Conservation (phyloP, 2,797 vertebrate genomes). For the Pseudochirops corinnae region DNA sequence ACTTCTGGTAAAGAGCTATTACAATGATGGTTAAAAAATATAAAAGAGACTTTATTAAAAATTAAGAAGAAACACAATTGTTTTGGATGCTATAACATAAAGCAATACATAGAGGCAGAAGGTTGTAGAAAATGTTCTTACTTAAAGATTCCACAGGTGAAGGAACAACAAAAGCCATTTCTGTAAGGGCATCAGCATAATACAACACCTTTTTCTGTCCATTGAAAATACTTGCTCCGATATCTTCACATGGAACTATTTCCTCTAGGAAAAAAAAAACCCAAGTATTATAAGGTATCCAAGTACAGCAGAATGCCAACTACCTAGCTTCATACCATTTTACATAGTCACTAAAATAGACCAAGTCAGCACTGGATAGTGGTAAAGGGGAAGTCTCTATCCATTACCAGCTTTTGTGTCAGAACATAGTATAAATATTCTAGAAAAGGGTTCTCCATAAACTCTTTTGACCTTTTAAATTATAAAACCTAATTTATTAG, state of each 20-base stretch:
- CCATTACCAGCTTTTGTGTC: constrained; percentile 23
- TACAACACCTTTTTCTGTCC: constrained; percentile 92
- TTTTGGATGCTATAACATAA: neutral
- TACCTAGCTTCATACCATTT: constrained; percentile 40
- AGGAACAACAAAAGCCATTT: constrained; percentile 94
- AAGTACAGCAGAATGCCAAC: constrained; percentile 11
- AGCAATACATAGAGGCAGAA: neutral
- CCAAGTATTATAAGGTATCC: constrained; percentile 31
- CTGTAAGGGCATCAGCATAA: constrained; percentile 92
- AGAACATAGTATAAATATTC: constrained; percentile 39
- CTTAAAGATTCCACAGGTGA: constrained; percentile 91
- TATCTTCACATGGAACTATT: constrained; percentile 85
- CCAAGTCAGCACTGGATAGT: neutral
- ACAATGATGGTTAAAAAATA: neutral
- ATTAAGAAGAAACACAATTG: neutral
- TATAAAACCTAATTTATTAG: constrained; percentile 59
- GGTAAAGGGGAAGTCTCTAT: constrained; percentile 35
- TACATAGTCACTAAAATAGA: constrained; percentile 57
- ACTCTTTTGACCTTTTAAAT: constrained; percentile 16
- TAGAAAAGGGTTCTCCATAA: constrained; percentile 50
- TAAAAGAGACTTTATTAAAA: neutral
- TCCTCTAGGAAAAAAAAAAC: constrained; percentile 87
- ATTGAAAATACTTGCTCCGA: constrained; percentile 92
- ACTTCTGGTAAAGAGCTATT: neutral
- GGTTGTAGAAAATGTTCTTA: constrained; percentile 83